A percentile compares a stretch with the other conserved stretches of the same genome.
These are phyloP conservation scores for Astatotilapia flaviijosephi DNA, from an alignment of 2,113 vertebrate genomes.

Conservation along the genomic window DNA sequence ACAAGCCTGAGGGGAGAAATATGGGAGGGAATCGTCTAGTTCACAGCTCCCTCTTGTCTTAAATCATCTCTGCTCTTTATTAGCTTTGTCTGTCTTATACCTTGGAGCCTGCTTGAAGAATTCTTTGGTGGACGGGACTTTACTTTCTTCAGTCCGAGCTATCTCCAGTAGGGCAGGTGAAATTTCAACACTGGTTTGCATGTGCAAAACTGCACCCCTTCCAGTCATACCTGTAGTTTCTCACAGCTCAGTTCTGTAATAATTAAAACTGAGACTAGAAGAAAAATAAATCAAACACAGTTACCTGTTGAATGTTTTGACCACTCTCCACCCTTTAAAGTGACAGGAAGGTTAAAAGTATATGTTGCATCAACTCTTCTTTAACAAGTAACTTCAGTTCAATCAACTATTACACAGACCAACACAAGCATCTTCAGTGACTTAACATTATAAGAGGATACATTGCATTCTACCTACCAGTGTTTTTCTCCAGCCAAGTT, in stretches of 20 bases:
- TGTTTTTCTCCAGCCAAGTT: background rate
- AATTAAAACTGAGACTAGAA: conserved; percentile 21
- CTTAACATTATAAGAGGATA: background rate
- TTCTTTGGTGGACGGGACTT: background rate
- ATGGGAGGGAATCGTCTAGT: background rate
- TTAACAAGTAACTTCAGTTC: background rate
- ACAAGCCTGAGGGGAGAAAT: background rate
- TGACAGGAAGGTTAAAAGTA: background rate
- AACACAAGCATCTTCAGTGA: background rate
- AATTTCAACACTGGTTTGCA: conserved; percentile 41
- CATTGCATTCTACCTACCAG: background rate
- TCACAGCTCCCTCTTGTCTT: background rate
- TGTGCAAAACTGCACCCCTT: conserved; percentile 1
- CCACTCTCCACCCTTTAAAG: background rate
- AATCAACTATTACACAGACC: background rate
- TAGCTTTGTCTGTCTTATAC: background rate
- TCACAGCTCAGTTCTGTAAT: conserved; percentile 32
- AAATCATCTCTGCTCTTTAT: background rate
- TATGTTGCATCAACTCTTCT: background rate
- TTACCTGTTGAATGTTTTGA: background rate
- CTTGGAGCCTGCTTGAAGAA: background rate
- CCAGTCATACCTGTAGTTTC: conserved; percentile 44
- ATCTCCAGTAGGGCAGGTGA: conserved; percentile 8
- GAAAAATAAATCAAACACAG: background rate
- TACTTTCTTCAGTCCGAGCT: background rate